These are phyloP conservation scores for Monomorium pharaonis DNA, from an alignment of 1,140 invertebrate genomes.

Conservation along the genomic window DNA sequence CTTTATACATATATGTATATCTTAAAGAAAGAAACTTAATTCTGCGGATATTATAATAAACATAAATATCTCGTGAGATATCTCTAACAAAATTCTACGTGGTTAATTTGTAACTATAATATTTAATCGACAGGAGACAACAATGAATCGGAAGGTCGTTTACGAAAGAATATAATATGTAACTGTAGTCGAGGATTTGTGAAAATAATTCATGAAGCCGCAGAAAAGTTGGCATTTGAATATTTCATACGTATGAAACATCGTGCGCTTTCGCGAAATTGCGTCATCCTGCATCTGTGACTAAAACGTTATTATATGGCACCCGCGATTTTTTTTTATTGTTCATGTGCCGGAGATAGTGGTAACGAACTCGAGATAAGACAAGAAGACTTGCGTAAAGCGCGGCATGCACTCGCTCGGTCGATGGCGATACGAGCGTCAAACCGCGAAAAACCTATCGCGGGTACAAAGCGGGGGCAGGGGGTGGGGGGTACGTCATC, in stretches of 20 bases:
- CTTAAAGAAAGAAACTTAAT: background rate
- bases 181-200: background rate
- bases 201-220: background rate
- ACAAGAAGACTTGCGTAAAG: constrained; percentile 30
- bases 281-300: background rate
- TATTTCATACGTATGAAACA: background rate
- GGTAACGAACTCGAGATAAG: constrained; percentile 18
- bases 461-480: too few relatives aligned
- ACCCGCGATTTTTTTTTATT: background rate
- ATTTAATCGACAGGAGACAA: background rate
- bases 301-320: background rate
- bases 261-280: background rate
- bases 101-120: background rate
- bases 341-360: constrained; percentile 1
- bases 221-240: background rate
- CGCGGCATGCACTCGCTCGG: background rate
- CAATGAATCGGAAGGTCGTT: background rate
- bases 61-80: too few relatives aligned
- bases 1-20: background rate
- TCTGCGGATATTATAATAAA: background rate
- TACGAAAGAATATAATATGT: background rate
- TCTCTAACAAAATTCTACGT: background rate
- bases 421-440: background rate
- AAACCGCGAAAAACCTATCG: constrained; percentile 25
- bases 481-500: constrained; percentile 31